Evolutionary conservation across 2,113 vertebrate genomes (phyloP).

Genomic region (Archilochus colubris): DNA sequence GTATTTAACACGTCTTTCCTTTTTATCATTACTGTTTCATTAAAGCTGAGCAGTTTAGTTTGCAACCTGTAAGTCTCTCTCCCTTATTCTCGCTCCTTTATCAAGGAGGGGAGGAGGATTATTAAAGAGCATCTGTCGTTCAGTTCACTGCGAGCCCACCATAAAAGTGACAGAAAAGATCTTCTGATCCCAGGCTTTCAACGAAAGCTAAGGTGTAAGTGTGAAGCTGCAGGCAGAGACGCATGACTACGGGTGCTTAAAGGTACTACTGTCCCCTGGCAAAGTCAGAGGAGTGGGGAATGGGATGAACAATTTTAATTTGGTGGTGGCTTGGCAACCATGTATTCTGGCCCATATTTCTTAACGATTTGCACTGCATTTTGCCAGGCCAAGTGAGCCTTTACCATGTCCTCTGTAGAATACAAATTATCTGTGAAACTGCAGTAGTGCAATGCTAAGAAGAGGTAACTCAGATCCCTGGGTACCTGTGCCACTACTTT

Average conservation of each 20-base stretch:
- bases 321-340: background rate
- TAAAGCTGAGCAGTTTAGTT: no score
- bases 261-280: background rate
- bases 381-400: background rate
- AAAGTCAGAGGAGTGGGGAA: background rate
- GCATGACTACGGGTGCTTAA: background rate
- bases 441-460: background rate
- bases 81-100: no score
- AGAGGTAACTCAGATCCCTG: fast-evolving
- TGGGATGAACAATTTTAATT: background rate
- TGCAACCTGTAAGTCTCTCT: no score
- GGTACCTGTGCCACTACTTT: background rate
- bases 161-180: background rate
- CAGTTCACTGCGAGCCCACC: no score
- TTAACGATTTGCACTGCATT: background rate
- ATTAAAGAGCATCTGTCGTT: no score
- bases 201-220: background rate
- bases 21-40: no score
- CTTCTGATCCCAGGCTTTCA: background rate
- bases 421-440: background rate
- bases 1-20: no score
- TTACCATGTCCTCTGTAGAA: background rate
- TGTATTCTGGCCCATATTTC: background rate
- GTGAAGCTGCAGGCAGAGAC: background rate
- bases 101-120: no score